Conservation (phyloP, 2,797 vertebrate species). For the Sylvilagus floridanus region DNA sequence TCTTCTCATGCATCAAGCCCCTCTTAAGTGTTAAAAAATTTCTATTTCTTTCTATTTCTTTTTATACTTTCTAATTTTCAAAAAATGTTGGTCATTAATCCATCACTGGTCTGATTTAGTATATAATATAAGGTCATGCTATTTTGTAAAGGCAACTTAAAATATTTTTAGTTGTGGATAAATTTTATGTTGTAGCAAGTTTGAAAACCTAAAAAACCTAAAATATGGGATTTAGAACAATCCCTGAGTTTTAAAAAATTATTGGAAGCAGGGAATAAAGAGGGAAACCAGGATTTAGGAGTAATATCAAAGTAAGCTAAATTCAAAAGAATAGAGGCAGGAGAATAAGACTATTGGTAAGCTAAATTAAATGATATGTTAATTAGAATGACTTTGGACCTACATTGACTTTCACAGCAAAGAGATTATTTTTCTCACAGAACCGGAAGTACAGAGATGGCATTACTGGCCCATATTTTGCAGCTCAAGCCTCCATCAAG, state of each 20-base stretch:
- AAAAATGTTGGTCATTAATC: neutral
- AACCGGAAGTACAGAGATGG: neutral
- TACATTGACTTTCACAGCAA: neutral
- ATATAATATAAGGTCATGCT: neutral
- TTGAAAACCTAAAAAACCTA: neutral
- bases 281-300: neutral
- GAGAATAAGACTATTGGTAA: neutral
- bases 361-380: neutral
- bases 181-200: neutral
- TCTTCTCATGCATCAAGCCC: neutral
- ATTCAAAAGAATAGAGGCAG: neutral
- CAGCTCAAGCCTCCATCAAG: neutral
- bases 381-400: neutral
- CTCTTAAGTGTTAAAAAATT: neutral
- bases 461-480: neutral
- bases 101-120: neutral
- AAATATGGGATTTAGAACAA: neutral
- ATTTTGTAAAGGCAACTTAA: slow-evolving; percentile 1
- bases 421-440: neutral
- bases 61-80: neutral
- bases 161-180: neutral
- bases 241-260: neutral
- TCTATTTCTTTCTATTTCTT: neutral
- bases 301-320: neutral
- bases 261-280: neutral